These are phyloP conservation scores for Stichopus chloronotus DNA, from an alignment of 35 echinoderm and acorn worm species.

Conservation along the genomic window DNA sequence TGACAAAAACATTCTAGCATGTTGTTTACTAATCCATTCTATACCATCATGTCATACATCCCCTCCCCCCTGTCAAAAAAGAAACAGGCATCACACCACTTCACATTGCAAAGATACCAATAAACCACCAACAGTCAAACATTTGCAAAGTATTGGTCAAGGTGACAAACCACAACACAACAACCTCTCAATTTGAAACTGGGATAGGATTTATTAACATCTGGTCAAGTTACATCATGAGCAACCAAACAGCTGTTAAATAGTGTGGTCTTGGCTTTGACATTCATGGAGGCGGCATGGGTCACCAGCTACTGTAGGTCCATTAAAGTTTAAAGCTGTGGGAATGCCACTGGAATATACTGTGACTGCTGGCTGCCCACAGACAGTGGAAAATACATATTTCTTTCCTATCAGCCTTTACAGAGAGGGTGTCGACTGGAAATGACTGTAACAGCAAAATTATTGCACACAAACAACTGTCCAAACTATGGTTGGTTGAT, in stretches of 20 bases:
- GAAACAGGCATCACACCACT: too few relatives aligned
- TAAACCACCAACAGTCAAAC: too few relatives aligned
- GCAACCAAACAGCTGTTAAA: neutral
- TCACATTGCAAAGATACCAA: too few relatives aligned
- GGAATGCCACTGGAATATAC: neutral
- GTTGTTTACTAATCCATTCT: too few relatives aligned
- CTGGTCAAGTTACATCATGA: neutral
- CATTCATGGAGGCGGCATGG: neutral
- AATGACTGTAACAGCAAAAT: neutral
- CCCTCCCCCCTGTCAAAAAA: too few relatives aligned
- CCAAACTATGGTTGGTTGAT: too few relatives aligned
- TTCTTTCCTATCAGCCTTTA: neutral
- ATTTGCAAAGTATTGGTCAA: neutral
- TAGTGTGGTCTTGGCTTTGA: neutral
- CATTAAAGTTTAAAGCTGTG: neutral
- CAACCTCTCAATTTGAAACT: neutral
- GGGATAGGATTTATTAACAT: neutral
- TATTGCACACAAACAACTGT: too few relatives aligned
- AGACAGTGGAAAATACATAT: neutral
- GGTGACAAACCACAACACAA: neutral
- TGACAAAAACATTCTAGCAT: too few relatives aligned
- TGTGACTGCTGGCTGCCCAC: neutral
- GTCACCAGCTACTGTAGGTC: neutral
- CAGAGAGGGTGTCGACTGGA: neutral
- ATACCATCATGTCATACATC: too few relatives aligned